Conservation (phyloP, 2,888 invertebrate species). For the Hedychridium roseum region DNA sequence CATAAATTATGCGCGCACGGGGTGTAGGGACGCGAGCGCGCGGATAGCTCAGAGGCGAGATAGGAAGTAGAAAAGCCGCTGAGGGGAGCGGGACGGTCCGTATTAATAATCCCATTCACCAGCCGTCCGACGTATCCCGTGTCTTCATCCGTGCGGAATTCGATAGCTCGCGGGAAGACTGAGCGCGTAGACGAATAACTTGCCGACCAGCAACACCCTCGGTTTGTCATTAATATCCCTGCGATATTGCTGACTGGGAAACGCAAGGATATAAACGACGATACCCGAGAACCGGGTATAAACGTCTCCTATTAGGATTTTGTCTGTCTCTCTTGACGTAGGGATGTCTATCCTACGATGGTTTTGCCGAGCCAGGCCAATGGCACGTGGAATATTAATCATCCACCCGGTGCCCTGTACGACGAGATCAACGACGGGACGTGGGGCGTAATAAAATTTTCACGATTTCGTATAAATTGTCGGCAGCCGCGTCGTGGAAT, state of each 20-base stretch:
- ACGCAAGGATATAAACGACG: too few species aligned
- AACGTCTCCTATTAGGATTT: too few species aligned
- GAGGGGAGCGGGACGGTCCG: conserved; percentile 24
- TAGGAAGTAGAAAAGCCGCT: conserved; percentile 22
- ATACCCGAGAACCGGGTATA: too few species aligned
- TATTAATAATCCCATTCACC: conserved; percentile 49
- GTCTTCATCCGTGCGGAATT: conserved; percentile 2
- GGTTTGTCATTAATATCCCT: too few species aligned
- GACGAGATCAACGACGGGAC: conserved; percentile 1
- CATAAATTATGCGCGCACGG: conserved; percentile 48
- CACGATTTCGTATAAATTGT: conserved; percentile 34
- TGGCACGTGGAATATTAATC: conserved; percentile 36
- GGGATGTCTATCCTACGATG: too few species aligned
- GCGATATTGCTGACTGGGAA: too few species aligned
- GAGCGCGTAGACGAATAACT: too few species aligned
- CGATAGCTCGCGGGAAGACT: background rate
- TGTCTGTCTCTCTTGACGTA: too few species aligned
- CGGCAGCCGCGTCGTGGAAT: conserved; percentile 1
- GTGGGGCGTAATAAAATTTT: conserved; percentile 32
- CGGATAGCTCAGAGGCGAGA: conserved; percentile 27
- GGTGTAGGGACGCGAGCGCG: conserved; percentile 30
- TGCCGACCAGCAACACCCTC: too few species aligned
- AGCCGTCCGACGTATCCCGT: conserved; percentile 39
- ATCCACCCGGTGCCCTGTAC: conserved; percentile 32
- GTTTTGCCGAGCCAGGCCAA: too few species aligned